These are phyloP conservation scores for Anthoscopus minutus DNA, from an alignment of 2,113 vertebrate genomes.

Conservation along the genomic window DNA sequence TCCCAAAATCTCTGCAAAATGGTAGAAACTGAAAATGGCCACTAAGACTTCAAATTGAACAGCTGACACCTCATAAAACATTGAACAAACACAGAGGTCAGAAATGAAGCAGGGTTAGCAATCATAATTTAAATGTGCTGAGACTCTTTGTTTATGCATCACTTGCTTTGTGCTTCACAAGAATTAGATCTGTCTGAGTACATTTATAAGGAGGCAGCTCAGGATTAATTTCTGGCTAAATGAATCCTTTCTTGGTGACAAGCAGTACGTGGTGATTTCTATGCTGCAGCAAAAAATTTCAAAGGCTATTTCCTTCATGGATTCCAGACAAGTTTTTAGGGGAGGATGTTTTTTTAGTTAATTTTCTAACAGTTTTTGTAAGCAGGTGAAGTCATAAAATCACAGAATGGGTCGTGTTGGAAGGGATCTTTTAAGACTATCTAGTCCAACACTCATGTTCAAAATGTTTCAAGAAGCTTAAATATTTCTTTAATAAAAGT, in stretches of 20 bases:
- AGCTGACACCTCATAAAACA: neutral
- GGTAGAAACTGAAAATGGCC: neutral
- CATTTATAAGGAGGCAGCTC: neutral
- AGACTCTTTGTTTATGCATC: neutral
- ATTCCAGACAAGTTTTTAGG: neutral
- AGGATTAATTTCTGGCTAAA: slow-evolving; percentile 15
- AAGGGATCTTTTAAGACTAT: neutral
- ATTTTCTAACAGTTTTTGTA: neutral
- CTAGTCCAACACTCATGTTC: neutral
- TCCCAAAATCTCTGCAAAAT: neutral
- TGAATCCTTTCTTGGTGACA: neutral
- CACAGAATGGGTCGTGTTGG: neutral
- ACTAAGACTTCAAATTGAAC: neutral
- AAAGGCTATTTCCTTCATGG: neutral
- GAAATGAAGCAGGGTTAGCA: neutral
- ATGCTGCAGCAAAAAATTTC: neutral
- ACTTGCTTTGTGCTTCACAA: neutral
- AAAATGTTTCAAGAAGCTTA: neutral
- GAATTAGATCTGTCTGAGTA: neutral
- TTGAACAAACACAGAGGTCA: neutral
- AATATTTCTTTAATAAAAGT: neutral
- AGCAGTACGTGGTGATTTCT: neutral
- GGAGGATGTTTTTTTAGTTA: neutral
- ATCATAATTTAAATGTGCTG: neutral
- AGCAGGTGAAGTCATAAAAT: neutral